phyloP scores from a whole-genome alignment of 2,888 invertebrate genomes.

The Isotomurus palustris region DNA sequence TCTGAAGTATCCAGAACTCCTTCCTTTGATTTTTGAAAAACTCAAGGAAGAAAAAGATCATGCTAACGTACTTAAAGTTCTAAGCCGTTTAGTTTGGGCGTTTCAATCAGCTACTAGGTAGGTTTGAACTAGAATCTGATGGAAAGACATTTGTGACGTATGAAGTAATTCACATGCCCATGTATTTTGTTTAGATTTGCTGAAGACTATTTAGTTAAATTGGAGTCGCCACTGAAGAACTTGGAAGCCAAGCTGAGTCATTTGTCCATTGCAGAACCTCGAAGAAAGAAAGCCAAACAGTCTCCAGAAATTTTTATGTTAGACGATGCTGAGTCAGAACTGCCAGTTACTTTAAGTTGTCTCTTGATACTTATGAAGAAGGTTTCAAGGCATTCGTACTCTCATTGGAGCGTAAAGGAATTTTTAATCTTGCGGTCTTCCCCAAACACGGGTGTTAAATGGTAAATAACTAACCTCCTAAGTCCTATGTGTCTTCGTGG shows the following conservation, averaged over 20 bases:
- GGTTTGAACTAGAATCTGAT: background rate
- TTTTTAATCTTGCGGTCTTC: constrained; percentile 3
- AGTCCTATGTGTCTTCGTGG: background rate
- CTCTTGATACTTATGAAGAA: constrained; percentile 19
- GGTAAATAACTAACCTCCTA: constrained; percentile 11
- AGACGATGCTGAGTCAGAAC: constrained; percentile 5
- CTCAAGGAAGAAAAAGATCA: constrained; percentile 12
- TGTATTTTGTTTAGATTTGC: constrained; percentile 21
- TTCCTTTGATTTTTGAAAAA: constrained; percentile 19
- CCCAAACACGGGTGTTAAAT: constrained; percentile 11
- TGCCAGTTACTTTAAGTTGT: background rate
- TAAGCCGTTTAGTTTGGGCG: constrained; percentile 28
- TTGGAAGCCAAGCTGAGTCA: constrained; percentile 6
- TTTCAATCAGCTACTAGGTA: constrained; percentile 33
- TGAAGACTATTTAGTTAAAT: constrained; percentile 21
- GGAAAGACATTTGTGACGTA: background rate
- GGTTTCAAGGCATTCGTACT: constrained; percentile 17
- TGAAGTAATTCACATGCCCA: background rate
- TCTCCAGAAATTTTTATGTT: too few species aligned
- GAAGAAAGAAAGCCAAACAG: constrained; percentile 12
- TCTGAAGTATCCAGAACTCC: constrained; percentile 15
- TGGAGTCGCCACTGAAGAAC: constrained; percentile 21
- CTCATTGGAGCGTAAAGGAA: constrained; percentile 17
- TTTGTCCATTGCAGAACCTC: constrained; percentile 15
- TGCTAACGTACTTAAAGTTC: constrained; percentile 12